phyloP scores from a whole-genome alignment of 2,888 invertebrate species.

The Schizotus pectinicornis region DNA sequence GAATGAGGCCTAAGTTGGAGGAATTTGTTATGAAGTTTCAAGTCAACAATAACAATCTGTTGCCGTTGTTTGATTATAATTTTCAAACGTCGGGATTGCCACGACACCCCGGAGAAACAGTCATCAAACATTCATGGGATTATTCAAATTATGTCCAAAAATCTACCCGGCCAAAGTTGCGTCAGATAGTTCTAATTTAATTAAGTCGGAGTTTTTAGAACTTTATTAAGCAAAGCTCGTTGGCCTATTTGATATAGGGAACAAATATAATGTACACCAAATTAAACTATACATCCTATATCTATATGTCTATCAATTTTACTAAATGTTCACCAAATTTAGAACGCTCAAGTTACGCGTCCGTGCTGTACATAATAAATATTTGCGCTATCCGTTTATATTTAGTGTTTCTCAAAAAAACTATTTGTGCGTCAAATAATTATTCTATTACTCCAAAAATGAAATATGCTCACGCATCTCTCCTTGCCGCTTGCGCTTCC shows the following conservation, averaged over 20 bases:
- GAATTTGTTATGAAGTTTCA: background rate
- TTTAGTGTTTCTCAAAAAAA: too few species aligned
- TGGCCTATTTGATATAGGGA: background rate
- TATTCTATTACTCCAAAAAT: too few species aligned
- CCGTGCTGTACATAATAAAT: too few species aligned
- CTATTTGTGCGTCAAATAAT: too few species aligned
- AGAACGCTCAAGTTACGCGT: too few species aligned
- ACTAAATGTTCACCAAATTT: too few species aligned
- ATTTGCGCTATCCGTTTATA: too few species aligned
- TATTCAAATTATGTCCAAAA: background rate
- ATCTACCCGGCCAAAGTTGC: background rate
- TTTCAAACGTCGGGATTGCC: background rate
- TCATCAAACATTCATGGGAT: constrained; percentile 3
- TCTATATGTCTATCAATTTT: too few species aligned
- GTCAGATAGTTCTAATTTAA: background rate
- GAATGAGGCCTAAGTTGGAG: background rate
- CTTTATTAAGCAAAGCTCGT: background rate
- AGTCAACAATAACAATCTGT: background rate
- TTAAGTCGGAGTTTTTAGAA: background rate
- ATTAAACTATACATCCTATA: too few species aligned
- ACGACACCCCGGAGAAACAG: background rate
- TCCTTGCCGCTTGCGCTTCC: too few species aligned
- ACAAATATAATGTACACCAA: too few species aligned
- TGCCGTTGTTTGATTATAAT: background rate
- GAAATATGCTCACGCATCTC: too few species aligned